Percentiles rank a stretch among this genome's conserved stretches.
phyloP scores from a whole-genome alignment of 2,113 vertebrate species.

The Procavia capensis region DNA sequence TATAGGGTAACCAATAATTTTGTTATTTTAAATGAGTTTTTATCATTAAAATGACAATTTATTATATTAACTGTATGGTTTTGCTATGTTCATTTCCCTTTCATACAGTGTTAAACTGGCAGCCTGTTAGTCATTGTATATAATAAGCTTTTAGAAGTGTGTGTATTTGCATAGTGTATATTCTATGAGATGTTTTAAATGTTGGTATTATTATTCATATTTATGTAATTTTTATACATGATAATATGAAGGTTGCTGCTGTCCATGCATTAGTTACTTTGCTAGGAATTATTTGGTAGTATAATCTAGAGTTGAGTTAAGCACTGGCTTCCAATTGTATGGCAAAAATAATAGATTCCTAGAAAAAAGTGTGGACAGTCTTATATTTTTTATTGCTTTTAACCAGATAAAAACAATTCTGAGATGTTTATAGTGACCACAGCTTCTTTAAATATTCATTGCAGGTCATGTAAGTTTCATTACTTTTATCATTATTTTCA shows the following conservation, averaged over 20 bases:
- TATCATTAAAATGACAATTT: constrained; percentile 26
- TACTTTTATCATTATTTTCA: neutral
- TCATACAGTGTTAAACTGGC: neutral
- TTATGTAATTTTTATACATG: neutral
- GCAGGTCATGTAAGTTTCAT: neutral
- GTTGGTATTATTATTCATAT: neutral
- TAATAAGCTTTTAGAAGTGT: neutral
- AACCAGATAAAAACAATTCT: neutral
- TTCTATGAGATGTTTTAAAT: constrained; percentile 11
- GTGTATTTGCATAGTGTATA: neutral
- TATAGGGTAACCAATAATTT: neutral
- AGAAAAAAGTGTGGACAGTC: neutral
- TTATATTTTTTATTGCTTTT: neutral
- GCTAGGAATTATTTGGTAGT: neutral
- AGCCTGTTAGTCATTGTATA: neutral
- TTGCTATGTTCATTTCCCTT: constrained; percentile 10
- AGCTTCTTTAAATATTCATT: neutral
- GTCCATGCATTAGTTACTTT: neutral
- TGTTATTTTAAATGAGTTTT: neutral
- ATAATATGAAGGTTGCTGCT: neutral
- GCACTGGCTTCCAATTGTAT: neutral
- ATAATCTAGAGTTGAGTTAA: neutral
- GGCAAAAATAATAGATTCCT: neutral
- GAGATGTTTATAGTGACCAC: neutral
- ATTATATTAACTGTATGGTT: neutral